phyloP scores from a whole-genome alignment of 2,113 vertebrate species.

The Ophthalmolycus amberensis region DNA sequence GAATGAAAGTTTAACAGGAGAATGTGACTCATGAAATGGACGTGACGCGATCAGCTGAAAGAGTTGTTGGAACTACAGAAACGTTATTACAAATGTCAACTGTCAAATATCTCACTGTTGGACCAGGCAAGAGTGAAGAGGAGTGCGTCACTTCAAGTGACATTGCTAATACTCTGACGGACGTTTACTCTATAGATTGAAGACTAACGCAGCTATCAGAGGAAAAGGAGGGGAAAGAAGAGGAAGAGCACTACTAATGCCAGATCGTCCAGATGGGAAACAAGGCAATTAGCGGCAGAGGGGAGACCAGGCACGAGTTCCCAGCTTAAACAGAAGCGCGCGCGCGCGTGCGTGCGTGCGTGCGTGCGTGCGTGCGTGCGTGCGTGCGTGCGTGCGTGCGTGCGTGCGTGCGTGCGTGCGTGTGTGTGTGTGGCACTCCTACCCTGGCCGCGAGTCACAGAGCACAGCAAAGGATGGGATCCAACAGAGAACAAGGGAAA shows the following conservation, averaged over 20 bases:
- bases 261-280: conserved; percentile 69
- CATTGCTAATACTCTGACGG: neutral
- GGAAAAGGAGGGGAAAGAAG: conserved; percentile 9
- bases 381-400: neutral
- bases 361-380: too few relatives aligned
- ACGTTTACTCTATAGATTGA: neutral
- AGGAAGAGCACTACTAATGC: conserved; percentile 26
- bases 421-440: neutral
- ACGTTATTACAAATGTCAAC: neutral
- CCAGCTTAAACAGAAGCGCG: conserved; percentile 50
- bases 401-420: conserved; percentile 2
- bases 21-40: neutral
- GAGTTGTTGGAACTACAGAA: too few relatives aligned
- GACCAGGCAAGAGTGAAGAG: neutral
- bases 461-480: conserved; percentile 43
- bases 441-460: conserved; percentile 37
- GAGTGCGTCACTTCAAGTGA: neutral
- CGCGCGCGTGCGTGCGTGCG: too few relatives aligned
- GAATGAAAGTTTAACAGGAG: neutral
- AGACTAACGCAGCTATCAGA: neutral
- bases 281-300: conserved; percentile 62
- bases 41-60: too few relatives aligned
- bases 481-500: conserved; percentile 69
- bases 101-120: neutral
- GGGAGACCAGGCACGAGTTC: conserved; percentile 46